Evolutionary conservation across 2,113 vertebrate species (phyloP).

Genomic region (Eulemur rufifrons): DNA sequence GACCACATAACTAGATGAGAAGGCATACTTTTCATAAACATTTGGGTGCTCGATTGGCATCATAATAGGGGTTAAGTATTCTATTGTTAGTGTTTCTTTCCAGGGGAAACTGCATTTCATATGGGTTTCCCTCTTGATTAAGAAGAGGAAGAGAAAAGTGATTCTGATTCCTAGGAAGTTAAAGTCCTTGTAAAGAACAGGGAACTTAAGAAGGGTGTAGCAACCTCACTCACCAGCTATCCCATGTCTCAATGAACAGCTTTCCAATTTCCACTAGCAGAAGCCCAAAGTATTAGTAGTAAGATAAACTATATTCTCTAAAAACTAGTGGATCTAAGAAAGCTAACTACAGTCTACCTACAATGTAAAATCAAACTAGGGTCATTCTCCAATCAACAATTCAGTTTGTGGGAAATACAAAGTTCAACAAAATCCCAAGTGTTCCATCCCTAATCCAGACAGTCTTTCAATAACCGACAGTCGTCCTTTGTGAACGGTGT

Average conservation of each 20-base stretch:
- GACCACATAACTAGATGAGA: not conserved
- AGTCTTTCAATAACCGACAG: not conserved
- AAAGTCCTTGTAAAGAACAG: not conserved
- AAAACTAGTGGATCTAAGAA: constrained; percentile 78
- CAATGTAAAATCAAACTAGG: constrained; percentile 69
- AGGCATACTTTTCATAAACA: not conserved
- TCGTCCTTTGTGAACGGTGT: constrained; percentile 8
- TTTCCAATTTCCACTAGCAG: constrained; percentile 69
- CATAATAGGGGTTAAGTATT: not conserved
- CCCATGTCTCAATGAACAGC: constrained; percentile 69
- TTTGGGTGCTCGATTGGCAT: not conserved
- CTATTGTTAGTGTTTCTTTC: not conserved
- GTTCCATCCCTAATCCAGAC: not conserved
- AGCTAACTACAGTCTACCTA: constrained; percentile 82
- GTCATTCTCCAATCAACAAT: constrained; percentile 87
- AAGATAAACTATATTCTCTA: constrained; percentile 81
- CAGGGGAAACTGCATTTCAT: not conserved
- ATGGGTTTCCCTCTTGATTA: not conserved
- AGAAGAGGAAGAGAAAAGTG: not conserved
- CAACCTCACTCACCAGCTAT: not conserved
- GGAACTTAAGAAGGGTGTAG: not conserved
- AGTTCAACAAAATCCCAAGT: constrained; percentile 55
- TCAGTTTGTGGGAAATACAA: constrained; percentile 40
- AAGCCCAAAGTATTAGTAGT: constrained; percentile 82
- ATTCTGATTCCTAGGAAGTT: not conserved